phyloP scores from a whole-genome alignment of 1,140 invertebrate species.

The Temnothorax nylanderi region DNA sequence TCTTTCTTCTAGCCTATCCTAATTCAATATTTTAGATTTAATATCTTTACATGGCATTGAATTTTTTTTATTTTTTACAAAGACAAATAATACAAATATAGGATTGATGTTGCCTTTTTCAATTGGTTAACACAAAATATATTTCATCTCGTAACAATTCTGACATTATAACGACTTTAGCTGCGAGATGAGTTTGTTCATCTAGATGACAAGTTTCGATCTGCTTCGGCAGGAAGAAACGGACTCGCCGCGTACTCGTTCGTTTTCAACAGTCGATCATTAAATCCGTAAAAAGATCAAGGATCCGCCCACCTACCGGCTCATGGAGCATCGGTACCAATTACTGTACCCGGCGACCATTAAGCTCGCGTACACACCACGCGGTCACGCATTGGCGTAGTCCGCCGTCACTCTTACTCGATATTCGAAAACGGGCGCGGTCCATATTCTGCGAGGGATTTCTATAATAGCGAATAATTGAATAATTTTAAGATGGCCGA shows the following conservation, averaged over 20 bases:
- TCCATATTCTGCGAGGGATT: not conserved
- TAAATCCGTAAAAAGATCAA: constrained; percentile 68
- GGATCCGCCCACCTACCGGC: constrained; percentile 56
- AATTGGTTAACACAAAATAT: not conserved
- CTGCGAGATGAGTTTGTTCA: constrained; percentile 3
- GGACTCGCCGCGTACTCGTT: constrained; percentile 47
- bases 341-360: constrained; percentile 65
- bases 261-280: constrained; percentile 70
- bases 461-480: constrained; percentile 23
- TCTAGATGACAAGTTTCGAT: constrained; percentile 57
- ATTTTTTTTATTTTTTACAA: not conserved
- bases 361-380: constrained; percentile 57
- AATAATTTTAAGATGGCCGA: constrained; percentile 36
- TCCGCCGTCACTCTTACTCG: not conserved
- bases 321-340: constrained; percentile 64
- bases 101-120: not conserved
- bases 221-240: constrained; percentile 29
- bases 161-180: not conserved
- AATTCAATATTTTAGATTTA: not conserved
- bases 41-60: not conserved
- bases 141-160: not conserved
- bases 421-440: constrained; percentile 11
- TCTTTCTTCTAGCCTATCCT: not conserved
- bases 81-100: not conserved
- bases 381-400: constrained; percentile 59